Conservation (phyloP, 2,888 invertebrate species). For the Ophion ellenae region DNA sequence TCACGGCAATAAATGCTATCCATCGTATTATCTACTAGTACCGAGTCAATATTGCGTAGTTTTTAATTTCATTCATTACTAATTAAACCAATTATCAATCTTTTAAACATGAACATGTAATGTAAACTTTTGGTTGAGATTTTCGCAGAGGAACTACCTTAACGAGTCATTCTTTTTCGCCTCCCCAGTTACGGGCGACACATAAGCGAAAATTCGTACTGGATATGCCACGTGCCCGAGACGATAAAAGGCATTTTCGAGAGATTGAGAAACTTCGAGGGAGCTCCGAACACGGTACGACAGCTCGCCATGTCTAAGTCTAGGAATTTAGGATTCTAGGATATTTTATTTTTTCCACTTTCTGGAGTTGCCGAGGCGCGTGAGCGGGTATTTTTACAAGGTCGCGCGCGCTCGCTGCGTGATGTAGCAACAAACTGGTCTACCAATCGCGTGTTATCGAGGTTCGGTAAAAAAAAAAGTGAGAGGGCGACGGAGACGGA, state of each 20-base stretch:
- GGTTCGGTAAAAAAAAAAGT: not conserved
- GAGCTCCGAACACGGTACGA: constrained; percentile 85
- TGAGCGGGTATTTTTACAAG: constrained; percentile 41
- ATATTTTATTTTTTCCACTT: not conserved
- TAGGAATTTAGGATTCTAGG: not conserved
- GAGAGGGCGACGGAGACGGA: not conserved
- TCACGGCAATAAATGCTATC: no score
- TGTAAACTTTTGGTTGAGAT: no score
- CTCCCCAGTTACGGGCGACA: constrained; percentile 92
- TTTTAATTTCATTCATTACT: no score
- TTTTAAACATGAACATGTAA: no score
- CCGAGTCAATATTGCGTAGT: no score
- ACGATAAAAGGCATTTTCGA: constrained; percentile 91
- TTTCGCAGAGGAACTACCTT: no score
- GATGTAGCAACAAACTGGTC: constrained; percentile 29
- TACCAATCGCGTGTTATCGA: constrained; percentile 2
- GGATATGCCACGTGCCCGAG: constrained; percentile 91
- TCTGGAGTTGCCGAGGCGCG: not conserved
- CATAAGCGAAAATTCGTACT: constrained; percentile 94
- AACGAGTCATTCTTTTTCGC: not conserved
- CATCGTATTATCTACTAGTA: no score
- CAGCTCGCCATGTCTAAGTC: not conserved
- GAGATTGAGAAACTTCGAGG: constrained; percentile 90
- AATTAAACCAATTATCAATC: no score
- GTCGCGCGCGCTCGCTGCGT: constrained; percentile 33